These are phyloP conservation scores for Chaunax sp. DNA, from an alignment of 2,797 vertebrate species.

Conservation along the genomic window DNA sequence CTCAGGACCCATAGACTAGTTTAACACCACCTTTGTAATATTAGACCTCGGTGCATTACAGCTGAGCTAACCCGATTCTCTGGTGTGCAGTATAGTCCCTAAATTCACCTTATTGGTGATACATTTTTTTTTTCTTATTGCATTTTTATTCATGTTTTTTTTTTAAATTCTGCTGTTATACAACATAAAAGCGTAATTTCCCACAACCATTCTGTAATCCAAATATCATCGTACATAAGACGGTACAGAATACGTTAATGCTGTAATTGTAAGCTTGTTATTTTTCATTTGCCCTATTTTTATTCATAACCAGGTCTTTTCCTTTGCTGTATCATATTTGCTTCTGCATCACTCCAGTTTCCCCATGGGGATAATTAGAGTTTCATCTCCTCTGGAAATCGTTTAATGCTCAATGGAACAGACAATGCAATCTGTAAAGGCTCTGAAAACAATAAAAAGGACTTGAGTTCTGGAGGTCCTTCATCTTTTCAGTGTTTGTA, in stretches of 20 bases:
- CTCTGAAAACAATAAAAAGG: background rate
- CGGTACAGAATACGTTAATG: slow-evolving; percentile 6
- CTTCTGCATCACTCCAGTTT: slow-evolving; percentile 51
- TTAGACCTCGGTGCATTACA: too few species aligned
- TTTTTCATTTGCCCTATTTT: slow-evolving; percentile 34
- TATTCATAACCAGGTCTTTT: slow-evolving; percentile 54
- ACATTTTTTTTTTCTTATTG: background rate
- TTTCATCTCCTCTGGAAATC: slow-evolving; percentile 57
- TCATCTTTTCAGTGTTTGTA: background rate
- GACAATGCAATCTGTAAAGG: slow-evolving; percentile 29
- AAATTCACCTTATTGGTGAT: too few species aligned
- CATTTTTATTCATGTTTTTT: background rate
- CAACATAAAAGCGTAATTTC: background rate
- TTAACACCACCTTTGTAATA: too few species aligned
- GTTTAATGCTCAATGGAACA: slow-evolving; percentile 67
- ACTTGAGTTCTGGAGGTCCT: background rate
- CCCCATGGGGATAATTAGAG: slow-evolving; percentile 55
- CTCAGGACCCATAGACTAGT: too few species aligned
- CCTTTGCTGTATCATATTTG: slow-evolving; percentile 55
- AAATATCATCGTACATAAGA: background rate
- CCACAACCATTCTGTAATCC: background rate
- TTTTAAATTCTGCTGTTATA: background rate
- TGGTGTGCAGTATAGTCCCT: too few species aligned
- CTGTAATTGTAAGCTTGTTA: slow-evolving; percentile 31
- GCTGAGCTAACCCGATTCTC: too few species aligned